Evolutionary conservation across 2,888 invertebrate genomes (phyloP).

Genomic region (Gastracanthus pulcherrimus): DNA sequence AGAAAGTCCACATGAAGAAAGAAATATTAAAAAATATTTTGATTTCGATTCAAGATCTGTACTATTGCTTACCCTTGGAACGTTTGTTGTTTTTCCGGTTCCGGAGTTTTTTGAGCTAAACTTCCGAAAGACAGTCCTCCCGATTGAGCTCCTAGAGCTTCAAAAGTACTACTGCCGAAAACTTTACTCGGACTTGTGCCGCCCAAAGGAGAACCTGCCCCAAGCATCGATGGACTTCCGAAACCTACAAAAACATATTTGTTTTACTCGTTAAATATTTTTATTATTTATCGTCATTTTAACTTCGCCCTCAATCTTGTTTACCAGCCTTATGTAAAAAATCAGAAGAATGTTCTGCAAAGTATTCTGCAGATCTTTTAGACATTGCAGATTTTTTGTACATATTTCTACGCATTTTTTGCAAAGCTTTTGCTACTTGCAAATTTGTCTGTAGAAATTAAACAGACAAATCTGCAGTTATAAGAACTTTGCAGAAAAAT

Average conservation of each 20-base stretch:
- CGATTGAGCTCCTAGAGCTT: constrained; percentile 70
- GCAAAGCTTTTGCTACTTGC: too few species aligned
- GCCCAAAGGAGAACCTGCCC: constrained; percentile 65
- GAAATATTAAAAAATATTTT: constrained; percentile 1
- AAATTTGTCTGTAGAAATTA: too few species aligned
- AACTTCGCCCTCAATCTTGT: too few species aligned
- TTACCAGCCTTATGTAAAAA: too few species aligned
- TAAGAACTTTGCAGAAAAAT: too few species aligned
- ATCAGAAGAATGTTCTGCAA: too few species aligned
- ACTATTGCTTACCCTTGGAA: constrained; percentile 69
- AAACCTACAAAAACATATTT: constrained; percentile 65
- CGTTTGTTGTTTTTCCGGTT: constrained; percentile 68
- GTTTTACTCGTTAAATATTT: background rate
- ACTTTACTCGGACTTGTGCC: constrained; percentile 68
- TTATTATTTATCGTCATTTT: background rate
- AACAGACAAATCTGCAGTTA: too few species aligned
- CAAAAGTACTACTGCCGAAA: constrained; percentile 72
- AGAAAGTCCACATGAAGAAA: background rate
- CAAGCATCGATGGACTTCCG: constrained; percentile 68
- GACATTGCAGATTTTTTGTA: too few species aligned
- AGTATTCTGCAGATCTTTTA: too few species aligned
- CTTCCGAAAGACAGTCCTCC: constrained; percentile 70
- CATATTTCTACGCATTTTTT: too few species aligned
- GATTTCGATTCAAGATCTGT: background rate
- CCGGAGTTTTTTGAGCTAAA: constrained; percentile 68